Base-by-base conservation (phyloP, 64 coral and sea anemone genomes). In the Exaiptasia diaphana region DNA sequence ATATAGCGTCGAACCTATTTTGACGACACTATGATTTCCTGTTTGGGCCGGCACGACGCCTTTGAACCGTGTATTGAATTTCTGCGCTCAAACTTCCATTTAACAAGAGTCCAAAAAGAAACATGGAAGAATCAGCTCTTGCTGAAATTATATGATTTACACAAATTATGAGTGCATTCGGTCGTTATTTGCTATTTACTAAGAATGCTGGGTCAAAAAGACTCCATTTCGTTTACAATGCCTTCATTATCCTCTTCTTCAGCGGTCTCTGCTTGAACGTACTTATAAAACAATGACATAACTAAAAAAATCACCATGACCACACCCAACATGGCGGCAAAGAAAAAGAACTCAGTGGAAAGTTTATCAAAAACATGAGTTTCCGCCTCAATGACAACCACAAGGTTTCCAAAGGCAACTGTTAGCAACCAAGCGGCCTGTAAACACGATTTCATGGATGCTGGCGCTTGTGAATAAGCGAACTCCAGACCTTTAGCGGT, bases 361-460 rank as follows among this genome's bases (percentile, higher is more conserved):
- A 81, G 90, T 39, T 68, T 87, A 2, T 30, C 43, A 48, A 93
- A 82, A 28, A 82, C 9, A 4, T 45, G 84, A 46, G 90, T 81
- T 49, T 93, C 83, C 14, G 90, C 83, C 67, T 87, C 90, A 40
- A 93, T 93, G 77, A 93, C 90, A 4, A 93, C 90, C 52, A 93
- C 87, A 14, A 93, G 71, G 53, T 93, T 93, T 12, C 90, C 90
- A 75, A 93, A 57, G 14, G 90, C 90, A 13, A 93, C 90, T 0
- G 90, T 93, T 25, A 87, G 53, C 0, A 93, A 50, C 90, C 90
- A 93, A 24, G 90, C 90, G 3, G 83, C 90, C 73, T 93, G 90
- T 12, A 93, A 83, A 21, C 90, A 93, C 9, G 90, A 93, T 77
- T 93, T 93, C 83, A 87, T 93, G 64, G 53, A 74, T 5, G 77